Percentiles rank a stretch among this genome's conserved stretches.
phyloP scores from a whole-genome alignment of 1,140 invertebrate species.

The Sycobia sp. region DNA sequence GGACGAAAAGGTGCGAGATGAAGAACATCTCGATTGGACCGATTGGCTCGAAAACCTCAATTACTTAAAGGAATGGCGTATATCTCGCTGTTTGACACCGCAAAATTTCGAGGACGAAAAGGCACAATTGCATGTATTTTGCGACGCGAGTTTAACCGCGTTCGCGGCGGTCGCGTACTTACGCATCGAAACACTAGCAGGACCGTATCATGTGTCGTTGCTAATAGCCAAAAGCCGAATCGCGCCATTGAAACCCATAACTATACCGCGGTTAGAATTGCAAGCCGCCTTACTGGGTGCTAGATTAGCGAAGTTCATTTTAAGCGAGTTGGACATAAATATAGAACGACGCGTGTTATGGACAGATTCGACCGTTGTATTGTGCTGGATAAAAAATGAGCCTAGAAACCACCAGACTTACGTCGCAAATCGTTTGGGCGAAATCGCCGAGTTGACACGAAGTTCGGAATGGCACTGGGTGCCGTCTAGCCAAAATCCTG shows the following conservation, averaged over 20 bases:
- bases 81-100: not conserved
- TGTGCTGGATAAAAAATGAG: not conserved
- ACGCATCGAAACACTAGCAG: not conserved
- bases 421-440: not conserved
- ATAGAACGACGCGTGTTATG: not conserved
- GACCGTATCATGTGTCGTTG: not conserved
- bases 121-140: not conserved
- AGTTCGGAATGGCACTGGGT: not conserved
- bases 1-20: conserved; percentile 40
- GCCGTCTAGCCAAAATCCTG: not conserved
- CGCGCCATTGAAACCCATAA: not conserved
- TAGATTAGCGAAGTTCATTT: not conserved
- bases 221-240: not conserved
- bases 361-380: not conserved
- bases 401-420: not conserved
- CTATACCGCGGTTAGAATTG: not conserved
- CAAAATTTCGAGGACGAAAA: not conserved
- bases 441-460: not conserved
- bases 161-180: conserved; percentile 1
- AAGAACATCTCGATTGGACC: not conserved
- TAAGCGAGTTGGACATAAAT: not conserved
- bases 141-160: not conserved
- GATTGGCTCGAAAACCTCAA: not conserved
- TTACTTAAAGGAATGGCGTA: not conserved
- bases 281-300: not conserved